phyloP scores from a whole-genome alignment of 2,113 vertebrate genomes.

The Thunnus maccoyii region DNA sequence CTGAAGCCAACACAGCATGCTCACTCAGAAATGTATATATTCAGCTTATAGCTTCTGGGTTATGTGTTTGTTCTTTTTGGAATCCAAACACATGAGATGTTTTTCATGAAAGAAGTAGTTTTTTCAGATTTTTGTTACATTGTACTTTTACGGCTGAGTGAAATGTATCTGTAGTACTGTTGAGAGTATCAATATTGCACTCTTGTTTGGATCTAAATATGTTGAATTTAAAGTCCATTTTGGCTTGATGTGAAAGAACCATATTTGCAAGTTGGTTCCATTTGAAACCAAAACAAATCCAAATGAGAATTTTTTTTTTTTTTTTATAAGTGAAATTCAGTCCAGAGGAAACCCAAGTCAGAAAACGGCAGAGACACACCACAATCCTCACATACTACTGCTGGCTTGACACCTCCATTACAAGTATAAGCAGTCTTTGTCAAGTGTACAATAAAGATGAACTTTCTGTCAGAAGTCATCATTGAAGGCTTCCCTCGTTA shows the following conservation, averaged over 20 bases:
- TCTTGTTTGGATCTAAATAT: background rate
- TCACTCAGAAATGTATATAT: constrained; percentile 36
- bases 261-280: background rate
- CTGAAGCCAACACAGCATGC: constrained; percentile 25
- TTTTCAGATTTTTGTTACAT: background rate
- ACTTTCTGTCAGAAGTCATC: constrained; percentile 37
- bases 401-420: constrained; percentile 44
- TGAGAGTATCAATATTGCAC: background rate
- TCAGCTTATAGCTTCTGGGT: background rate
- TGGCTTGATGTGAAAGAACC: background rate
- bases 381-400: background rate
- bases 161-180: too few relatives aligned
- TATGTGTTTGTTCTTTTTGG: constrained; percentile 21
- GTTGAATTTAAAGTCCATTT: background rate
- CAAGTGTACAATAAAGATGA: constrained; percentile 61
- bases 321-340: background rate
- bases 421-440: constrained; percentile 53
- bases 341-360: constrained; percentile 5
- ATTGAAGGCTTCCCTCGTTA: constrained; percentile 43
- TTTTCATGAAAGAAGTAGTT: background rate
- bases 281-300: constrained; percentile 3
- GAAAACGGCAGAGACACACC: constrained; percentile 8
- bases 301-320: background rate
- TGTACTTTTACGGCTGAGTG: too few relatives aligned
- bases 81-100: background rate